phyloP scores from a whole-genome alignment of 2,797 vertebrate genomes.

The Enteromius unitaeniatus region DNA sequence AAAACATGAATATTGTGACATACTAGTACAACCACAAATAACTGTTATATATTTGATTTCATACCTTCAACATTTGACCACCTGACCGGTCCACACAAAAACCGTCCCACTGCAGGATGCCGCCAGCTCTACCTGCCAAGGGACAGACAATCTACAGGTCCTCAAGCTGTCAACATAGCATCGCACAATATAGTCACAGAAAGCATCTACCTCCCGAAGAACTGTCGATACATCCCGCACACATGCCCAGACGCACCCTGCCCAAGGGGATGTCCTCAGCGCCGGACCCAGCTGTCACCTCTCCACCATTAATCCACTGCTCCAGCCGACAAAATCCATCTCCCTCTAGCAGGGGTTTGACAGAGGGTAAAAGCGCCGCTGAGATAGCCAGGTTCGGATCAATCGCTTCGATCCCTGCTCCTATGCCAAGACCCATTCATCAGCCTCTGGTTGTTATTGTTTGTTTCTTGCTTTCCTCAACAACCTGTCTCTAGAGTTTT shows the following conservation, averaged over 20 bases:
- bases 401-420: constrained; percentile 80
- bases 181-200: constrained; percentile 45
- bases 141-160: constrained; percentile 15
- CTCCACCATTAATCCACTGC: constrained; percentile 80
- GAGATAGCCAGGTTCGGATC: constrained; percentile 78
- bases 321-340: constrained; percentile 80
- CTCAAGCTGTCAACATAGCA: constrained; percentile 25
- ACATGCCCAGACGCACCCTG: constrained; percentile 48
- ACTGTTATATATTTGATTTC: neutral
- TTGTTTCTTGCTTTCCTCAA: constrained; percentile 62
- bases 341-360: constrained; percentile 80
- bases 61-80: neutral
- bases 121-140: neutral
- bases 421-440: constrained; percentile 76
- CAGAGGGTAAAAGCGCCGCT: constrained; percentile 82
- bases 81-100: constrained; percentile 1
- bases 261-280: constrained; percentile 55
- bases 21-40: neutral
- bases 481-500: constrained; percentile 53
- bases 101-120: neutral
- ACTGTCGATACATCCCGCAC: constrained; percentile 70
- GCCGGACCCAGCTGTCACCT: constrained; percentile 61
- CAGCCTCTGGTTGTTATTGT: constrained; percentile 73
- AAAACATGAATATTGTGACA: neutral
- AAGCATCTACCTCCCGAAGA: constrained; percentile 60